Conservation (phyloP, 2,888 invertebrate genomes). For the Zaprionus lineosus region DNA sequence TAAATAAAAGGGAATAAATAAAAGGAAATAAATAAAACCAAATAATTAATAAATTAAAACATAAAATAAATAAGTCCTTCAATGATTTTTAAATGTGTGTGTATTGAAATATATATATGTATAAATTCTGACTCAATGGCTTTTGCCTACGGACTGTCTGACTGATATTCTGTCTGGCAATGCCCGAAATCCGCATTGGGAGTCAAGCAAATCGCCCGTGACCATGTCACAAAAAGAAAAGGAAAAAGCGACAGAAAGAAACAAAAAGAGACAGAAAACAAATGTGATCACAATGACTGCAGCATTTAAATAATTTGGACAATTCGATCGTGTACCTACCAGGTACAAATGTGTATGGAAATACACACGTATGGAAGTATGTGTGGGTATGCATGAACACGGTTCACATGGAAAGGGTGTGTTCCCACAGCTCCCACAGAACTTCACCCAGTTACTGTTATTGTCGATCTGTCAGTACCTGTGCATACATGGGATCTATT, state of each 20-base stretch:
- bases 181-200: too few species aligned
- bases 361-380: background rate
- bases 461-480: too few species aligned
- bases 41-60: too few species aligned
- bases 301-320: conserved; percentile 40
- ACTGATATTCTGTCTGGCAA: too few species aligned
- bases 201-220: conserved; percentile 62
- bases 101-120: too few species aligned
- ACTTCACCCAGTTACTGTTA: conserved; percentile 43
- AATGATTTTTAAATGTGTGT: too few species aligned
- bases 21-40: conserved; percentile 6
- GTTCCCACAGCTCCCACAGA: conserved; percentile 43
- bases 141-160: too few species aligned
- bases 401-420: conserved; percentile 39
- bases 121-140: too few species aligned
- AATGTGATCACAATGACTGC: conserved; percentile 24
- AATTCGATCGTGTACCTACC: conserved; percentile 15
- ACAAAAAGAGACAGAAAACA: conserved; percentile 13
- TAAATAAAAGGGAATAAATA: too few species aligned
- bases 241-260: conserved; percentile 12
- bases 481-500: conserved; percentile 24
- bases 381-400: too few species aligned
- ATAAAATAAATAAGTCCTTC: too few species aligned
- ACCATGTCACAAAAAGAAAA: conserved; percentile 51
- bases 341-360: background rate